These are phyloP conservation scores for Apomyelois bistriatella DNA, from an alignment of 2,888 invertebrate genomes.

Conservation along the genomic window DNA sequence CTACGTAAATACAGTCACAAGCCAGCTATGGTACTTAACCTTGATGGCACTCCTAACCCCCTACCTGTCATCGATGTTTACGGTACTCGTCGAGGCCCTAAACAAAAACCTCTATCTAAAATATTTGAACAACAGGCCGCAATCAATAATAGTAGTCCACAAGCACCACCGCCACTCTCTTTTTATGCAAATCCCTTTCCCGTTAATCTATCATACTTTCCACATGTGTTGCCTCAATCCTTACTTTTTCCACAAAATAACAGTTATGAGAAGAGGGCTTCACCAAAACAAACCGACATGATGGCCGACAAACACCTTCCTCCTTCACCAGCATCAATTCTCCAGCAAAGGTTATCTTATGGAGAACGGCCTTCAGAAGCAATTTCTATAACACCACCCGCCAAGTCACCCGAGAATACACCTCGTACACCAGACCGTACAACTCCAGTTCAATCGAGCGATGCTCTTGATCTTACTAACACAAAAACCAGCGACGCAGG, in stretches of 20 bases:
- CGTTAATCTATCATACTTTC: slow-evolving; percentile 66
- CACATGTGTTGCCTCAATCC: slow-evolving; percentile 69
- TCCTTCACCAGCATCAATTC: slow-evolving; percentile 55
- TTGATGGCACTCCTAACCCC: slow-evolving; percentile 94
- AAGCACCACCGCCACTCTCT: slow-evolving; percentile 53
- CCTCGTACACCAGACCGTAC: slow-evolving; percentile 47
- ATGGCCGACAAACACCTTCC: slow-evolving; percentile 41
- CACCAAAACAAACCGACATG: slow-evolving; percentile 48
- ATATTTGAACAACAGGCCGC: slow-evolving; percentile 57
- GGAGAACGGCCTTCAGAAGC: slow-evolving; percentile 42
- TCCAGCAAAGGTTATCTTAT: slow-evolving; percentile 62
- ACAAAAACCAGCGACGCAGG: slow-evolving; percentile 66
- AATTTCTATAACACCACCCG: slow-evolving; percentile 37
- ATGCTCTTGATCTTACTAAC: slow-evolving; percentile 81
- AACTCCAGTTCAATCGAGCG: slow-evolving; percentile 42
- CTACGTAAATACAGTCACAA: slow-evolving; percentile 94
- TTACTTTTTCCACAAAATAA: slow-evolving; percentile 74
- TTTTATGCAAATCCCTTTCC: slow-evolving; percentile 68
- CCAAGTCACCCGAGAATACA: slow-evolving; percentile 46
- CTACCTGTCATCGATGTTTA: slow-evolving; percentile 94
- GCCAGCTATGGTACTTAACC: slow-evolving; percentile 93
- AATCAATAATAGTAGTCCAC: slow-evolving; percentile 41
- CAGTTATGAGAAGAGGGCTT: slow-evolving; percentile 58
- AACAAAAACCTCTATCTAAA: slow-evolving; percentile 75
- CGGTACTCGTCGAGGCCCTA: slow-evolving; percentile 93